Base-by-base conservation (phyloP, 2,888 invertebrate species). In the Morpho achilles region DNA sequence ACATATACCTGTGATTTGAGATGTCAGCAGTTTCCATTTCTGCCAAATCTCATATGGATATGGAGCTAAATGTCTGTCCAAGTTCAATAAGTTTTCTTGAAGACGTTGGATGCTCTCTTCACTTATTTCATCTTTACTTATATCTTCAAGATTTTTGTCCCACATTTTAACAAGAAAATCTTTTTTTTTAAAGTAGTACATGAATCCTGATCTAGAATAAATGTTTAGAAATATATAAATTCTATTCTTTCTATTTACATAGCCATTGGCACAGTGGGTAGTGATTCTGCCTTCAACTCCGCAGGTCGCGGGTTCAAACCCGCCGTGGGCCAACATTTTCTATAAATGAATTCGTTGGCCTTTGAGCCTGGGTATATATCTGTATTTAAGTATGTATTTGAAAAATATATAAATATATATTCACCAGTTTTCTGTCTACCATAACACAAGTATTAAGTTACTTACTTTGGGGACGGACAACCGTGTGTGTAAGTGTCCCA, bases 11-110 rank as follows among this genome's bases (percentile, higher is more conserved):
- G 93, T 91, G 43, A 96, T 92, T 76, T 94, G 92, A 65, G 93
- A 93, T 16, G 95, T 93, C 51, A 97, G 90, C 42, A 93, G 91
- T 65, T 94, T 94, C 99, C 99, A 99, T 71, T 95, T 95, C 60
- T 94, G 93, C 88, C 95, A 96, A 67, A 94, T 94, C 64, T 97
- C 96, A 82, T 95, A 98, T 1, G 99, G 98, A 84, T 99, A 99
- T 0, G 97, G 94, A 9, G 96, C 99, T 52, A 99, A 89, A 79
- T 93, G 96, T 61, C 91, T 87, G 76, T 98, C 97, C 62, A 98
- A 77, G 54, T 94, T 93, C 59, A 92, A 86, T 52, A 96, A 79
- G 79, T 96, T 96, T 16, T 91, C 89, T 75, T 92, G 93, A 23
- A 96, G 91, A 45, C 92, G 83, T 60, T 93, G 86, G 7, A 95